Percentiles rank a stretch among this genome's conserved stretches.
These are phyloP conservation scores for Poeciliopsis gracilis DNA, from an alignment of 2,797 vertebrate genomes.

Conservation along the genomic window DNA sequence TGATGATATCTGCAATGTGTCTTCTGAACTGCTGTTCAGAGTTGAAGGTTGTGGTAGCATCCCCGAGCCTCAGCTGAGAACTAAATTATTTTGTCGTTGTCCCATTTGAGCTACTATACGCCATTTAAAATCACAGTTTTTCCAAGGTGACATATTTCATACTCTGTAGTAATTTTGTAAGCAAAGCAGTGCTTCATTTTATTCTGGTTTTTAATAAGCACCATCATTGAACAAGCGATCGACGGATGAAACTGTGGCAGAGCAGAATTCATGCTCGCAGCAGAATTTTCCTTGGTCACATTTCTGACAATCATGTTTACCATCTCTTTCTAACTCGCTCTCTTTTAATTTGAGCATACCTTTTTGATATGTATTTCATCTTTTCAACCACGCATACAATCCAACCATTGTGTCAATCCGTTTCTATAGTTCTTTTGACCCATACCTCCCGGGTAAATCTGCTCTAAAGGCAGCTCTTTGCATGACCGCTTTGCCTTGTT, in stretches of 20 bases:
- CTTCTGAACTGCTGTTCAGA: background rate
- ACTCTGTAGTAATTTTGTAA: background rate
- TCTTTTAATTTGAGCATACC: conserved; percentile 1
- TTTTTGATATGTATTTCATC: conserved; percentile 10
- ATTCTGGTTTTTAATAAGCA: background rate
- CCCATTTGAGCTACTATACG: background rate
- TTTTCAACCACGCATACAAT: conserved; percentile 1
- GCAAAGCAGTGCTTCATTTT: background rate
- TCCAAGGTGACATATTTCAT: background rate
- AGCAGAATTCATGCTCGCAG: background rate
- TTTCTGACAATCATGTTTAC: conserved; percentile 14
- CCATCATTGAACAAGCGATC: background rate
- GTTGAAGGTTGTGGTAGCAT: background rate
- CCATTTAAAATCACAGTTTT: background rate
- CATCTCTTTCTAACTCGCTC: background rate
- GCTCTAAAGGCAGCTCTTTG: background rate
- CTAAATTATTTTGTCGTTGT: background rate
- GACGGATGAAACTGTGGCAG: background rate
- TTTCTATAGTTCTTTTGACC: conserved; percentile 10
- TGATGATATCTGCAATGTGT: background rate
- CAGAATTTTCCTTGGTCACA: background rate
- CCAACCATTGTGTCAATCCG: background rate
- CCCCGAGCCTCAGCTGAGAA: background rate
- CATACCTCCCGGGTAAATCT: conserved; percentile 28
- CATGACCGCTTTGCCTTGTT: conserved; percentile 6